phyloP scores from a whole-genome alignment of 2,888 invertebrate genomes.

The Mechanitis messenoides region DNA sequence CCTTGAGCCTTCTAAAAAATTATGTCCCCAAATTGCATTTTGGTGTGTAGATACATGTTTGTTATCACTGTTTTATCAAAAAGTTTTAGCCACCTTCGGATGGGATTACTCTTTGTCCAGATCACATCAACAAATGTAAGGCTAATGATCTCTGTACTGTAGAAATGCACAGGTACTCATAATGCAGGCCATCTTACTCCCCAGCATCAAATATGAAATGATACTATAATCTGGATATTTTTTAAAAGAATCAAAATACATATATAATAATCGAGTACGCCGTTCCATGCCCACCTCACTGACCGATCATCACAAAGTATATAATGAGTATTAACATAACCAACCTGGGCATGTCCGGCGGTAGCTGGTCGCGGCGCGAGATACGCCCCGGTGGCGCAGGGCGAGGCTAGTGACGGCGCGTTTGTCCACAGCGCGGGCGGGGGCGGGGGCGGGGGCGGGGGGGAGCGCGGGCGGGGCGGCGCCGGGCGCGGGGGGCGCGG shows the following conservation, averaged over 20 bases:
- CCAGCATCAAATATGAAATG: too few relatives aligned
- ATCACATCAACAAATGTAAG: not conserved
- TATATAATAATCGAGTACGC: too few relatives aligned
- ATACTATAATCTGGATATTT: too few relatives aligned
- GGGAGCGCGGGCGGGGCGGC: slow-evolving; percentile 90
- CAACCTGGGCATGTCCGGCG: slow-evolving; percentile 30
- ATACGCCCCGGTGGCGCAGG: slow-evolving; percentile 56
- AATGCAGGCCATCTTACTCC: too few relatives aligned
- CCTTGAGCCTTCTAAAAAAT: not conserved
- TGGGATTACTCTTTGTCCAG: not conserved
- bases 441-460: slow-evolving; percentile 77
- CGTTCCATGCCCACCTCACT: not conserved
- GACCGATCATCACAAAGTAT: not conserved
- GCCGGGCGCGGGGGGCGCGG: slow-evolving; percentile 72
- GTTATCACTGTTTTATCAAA: not conserved
- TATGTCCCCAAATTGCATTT: slow-evolving; percentile 1
- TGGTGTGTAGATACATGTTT: slow-evolving; percentile 1
- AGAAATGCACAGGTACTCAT: too few relatives aligned
- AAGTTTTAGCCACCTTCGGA: not conserved
- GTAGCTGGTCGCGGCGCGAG: slow-evolving; percentile 43
- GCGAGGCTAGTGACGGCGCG: slow-evolving; percentile 37
- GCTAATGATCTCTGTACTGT: too few relatives aligned
- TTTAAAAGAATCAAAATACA: too few relatives aligned
- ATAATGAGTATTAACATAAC: not conserved
- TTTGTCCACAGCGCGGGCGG: slow-evolving; percentile 33